Percentiles rank a stretch among this genome's conserved stretches.
phyloP scores from a whole-genome alignment of 1,140 invertebrate genomes.

The Helicoverpa zea region DNA sequence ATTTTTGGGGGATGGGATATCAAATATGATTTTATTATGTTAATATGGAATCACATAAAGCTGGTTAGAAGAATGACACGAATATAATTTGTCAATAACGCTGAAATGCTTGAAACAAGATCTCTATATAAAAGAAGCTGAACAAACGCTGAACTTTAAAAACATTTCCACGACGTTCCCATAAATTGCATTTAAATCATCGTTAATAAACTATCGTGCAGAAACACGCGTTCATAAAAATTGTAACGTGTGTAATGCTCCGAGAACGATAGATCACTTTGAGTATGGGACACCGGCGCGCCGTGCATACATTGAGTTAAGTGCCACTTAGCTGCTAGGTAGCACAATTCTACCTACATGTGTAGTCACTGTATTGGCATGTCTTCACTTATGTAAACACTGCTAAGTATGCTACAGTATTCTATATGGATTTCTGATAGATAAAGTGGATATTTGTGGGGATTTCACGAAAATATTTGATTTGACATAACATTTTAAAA shows the following conservation, averaged over 20 bases:
- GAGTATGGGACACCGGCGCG: slow-evolving; percentile 6
- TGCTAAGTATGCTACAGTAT: not conserved
- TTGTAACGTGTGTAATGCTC: slow-evolving; percentile 12
- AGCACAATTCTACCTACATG: not conserved
- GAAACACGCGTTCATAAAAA: slow-evolving; percentile 9
- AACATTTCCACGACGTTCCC: no score
- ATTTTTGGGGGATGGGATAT: not conserved
- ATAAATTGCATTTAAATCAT: not conserved
- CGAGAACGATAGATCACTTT: slow-evolving; percentile 26
- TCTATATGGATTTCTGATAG: no score
- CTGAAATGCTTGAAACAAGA: not conserved
- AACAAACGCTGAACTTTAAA: no score
- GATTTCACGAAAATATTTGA: no score
- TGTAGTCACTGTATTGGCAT: slow-evolving; percentile 1
- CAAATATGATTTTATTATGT: not conserved
- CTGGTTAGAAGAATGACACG: no score
- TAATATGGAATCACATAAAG: not conserved
- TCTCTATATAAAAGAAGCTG: no score
- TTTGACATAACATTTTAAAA: no score
- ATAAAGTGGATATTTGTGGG: no score
- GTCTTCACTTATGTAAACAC: slow-evolving; percentile 30
- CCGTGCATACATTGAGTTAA: slow-evolving; percentile 24
- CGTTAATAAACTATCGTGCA: not conserved
- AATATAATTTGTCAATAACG: not conserved
- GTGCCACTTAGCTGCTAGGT: slow-evolving; percentile 27